phyloP scores from a whole-genome alignment of 2,888 invertebrate genomes.

The Hyles lineata region DNA sequence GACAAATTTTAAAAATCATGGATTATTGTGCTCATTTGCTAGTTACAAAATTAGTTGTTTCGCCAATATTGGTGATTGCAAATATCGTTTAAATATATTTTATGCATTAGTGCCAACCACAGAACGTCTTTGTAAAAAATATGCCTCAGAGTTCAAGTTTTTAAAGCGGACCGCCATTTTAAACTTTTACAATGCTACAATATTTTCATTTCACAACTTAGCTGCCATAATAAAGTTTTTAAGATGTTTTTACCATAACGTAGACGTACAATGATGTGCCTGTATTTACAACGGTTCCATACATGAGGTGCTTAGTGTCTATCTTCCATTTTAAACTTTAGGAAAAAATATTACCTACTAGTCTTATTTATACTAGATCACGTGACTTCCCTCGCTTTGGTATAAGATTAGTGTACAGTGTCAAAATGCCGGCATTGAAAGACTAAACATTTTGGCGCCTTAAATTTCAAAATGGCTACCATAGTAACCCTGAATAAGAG shows the following conservation, averaged over 20 bases:
- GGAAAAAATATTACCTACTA: conserved; percentile 63
- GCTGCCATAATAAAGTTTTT: conserved; percentile 49
- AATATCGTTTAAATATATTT: too few species aligned
- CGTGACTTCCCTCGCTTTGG: background rate
- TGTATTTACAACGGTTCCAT: conserved; percentile 67
- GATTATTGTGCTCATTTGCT: too few species aligned
- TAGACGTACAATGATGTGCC: conserved; percentile 65
- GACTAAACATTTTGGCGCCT: background rate
- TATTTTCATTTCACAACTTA: conserved; percentile 33
- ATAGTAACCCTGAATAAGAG: background rate
- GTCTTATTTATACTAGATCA: conserved; percentile 52
- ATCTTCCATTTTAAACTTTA: conserved; percentile 63
- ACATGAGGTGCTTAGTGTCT: conserved; percentile 65
- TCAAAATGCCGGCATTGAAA: background rate
- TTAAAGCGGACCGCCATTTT: background rate
- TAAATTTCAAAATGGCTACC: background rate
- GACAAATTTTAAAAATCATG: too few species aligned
- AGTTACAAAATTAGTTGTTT: too few species aligned
- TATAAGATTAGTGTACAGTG: conserved; percentile 7
- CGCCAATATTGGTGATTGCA: too few species aligned
- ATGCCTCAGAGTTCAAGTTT: background rate
- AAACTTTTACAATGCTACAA: conserved; percentile 25
- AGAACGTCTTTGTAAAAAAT: too few species aligned
- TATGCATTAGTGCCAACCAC: background rate
- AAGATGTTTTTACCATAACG: conserved; percentile 45